phyloP scores from a whole-genome alignment of 2,113 vertebrate genomes.

The Haemorhous mexicanus region DNA sequence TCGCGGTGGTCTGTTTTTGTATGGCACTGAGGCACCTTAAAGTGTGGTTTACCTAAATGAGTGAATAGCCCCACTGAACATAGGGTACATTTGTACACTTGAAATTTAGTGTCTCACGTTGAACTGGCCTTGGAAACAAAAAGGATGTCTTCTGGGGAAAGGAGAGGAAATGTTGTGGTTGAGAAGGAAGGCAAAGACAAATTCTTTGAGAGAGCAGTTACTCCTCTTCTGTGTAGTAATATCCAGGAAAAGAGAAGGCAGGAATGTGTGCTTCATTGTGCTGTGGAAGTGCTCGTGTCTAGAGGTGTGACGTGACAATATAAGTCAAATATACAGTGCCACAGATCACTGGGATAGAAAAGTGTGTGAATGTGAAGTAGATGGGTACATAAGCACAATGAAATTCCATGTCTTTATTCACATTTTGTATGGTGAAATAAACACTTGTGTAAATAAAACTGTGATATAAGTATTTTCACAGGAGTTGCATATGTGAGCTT shows the following conservation, averaged over 20 bases:
- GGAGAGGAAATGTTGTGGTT: neutral
- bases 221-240: neutral
- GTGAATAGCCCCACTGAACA: neutral
- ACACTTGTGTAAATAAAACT: neutral
- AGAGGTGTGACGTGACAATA: fast-evolving
- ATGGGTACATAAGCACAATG: neutral
- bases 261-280: neutral
- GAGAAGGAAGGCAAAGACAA: neutral
- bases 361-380: neutral
- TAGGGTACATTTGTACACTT: fast-evolving
- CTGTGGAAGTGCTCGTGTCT: neutral
- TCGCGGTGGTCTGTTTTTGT: neutral
- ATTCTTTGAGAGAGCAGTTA: neutral
- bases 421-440: neutral
- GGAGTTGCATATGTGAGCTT: neutral
- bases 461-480: neutral
- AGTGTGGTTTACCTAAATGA: neutral
- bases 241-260: neutral
- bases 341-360: neutral
- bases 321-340: neutral
- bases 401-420: neutral
- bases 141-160: neutral
- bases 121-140: neutral
- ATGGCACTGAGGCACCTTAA: neutral
- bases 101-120: neutral